Conservation (phyloP, 2,888 invertebrate genomes). For the Cremastinae sp. region DNA sequence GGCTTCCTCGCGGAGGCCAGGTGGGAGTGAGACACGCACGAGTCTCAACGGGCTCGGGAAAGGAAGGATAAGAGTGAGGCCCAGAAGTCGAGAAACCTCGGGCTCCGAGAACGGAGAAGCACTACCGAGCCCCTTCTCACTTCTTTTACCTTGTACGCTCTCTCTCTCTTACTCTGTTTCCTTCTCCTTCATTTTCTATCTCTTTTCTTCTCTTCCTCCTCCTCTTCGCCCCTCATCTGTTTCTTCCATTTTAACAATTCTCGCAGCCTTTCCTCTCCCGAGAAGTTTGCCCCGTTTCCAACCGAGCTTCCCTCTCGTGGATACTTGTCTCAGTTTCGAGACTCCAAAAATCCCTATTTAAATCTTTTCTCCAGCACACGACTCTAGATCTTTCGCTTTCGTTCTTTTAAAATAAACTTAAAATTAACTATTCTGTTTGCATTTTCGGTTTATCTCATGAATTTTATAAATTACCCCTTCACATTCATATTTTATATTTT, state of each 20-base stretch:
- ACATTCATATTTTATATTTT: no score
- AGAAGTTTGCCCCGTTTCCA: slow-evolving; percentile 19
- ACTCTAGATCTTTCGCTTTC: not conserved
- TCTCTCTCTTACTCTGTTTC: no score
- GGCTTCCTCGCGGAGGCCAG: slow-evolving; percentile 70
- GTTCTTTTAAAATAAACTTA: no score
- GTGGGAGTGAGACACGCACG: slow-evolving; percentile 70
- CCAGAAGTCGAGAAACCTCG: slow-evolving; percentile 46
- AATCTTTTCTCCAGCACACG: not conserved
- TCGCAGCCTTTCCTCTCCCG: slow-evolving; percentile 55
- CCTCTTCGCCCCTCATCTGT: slow-evolving; percentile 11
- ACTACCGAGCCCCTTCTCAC: slow-evolving; percentile 31
- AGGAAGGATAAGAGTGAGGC: slow-evolving; percentile 31
- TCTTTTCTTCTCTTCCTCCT: slow-evolving; percentile 4
- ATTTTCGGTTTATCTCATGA: no score
- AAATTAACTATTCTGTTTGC: no score
- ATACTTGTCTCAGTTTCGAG: not conserved
- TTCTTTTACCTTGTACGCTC: slow-evolving; percentile 19
- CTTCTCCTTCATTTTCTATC: slow-evolving; percentile 16
- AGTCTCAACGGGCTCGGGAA: no score
- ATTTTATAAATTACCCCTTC: no score
- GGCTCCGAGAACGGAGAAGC: slow-evolving; percentile 48
- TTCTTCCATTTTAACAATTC: slow-evolving; percentile 57
- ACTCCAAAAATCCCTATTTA: not conserved
- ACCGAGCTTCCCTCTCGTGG: slow-evolving; percentile 4